Base-by-base conservation (phyloP, 2,113 vertebrate species). In the Arothron firmamentum region DNA sequence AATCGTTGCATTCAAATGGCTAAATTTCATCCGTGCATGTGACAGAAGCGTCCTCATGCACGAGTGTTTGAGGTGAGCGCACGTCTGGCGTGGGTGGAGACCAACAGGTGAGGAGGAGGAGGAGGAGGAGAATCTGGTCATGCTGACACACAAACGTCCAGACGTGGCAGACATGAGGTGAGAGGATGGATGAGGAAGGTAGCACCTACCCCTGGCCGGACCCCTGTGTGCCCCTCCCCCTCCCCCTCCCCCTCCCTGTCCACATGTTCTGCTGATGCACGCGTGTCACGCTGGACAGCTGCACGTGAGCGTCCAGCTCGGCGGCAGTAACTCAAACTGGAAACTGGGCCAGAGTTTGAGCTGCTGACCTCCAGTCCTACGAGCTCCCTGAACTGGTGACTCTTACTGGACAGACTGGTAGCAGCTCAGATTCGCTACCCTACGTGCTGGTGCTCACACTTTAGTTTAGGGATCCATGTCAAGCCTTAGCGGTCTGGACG, bases 381-480 rank as follows among this genome's bases (percentile, higher is more conserved):
- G 80, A 41, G 65, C 72, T 63, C 75, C 74, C 42, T 77, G 23
- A 60, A 59, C 52, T 59, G 56, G 79, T 57, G 70, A 53, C 52
- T 80, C 51, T 76, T 75, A 67, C 59, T 81, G 72, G 63, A 72
- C 70, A 62, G 74, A 84, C 48, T 63, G 80, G 78, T 83, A 38
- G 75, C 63, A 59, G 75, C 78, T 83, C 61, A 74, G 62, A 80
- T 76, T 67, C 57, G 49, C 60, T 70, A 56, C 65, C 46, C 7
- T 47, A 6, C 14, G 6, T 72, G 80, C 80, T 79, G 52, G 75
- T 87, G 89, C 86, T 86, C 89, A 92, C 90, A 92, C 90, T 91
- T 90, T 89, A 91, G 87, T 92, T 90, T 88, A 91, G 78, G 90
- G 90, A 91, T 92, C 90, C 90, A 89, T 87, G 80, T 87, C 85